Percentiles rank a stretch among this genome's conserved stretches.
Evolutionary conservation across 2,888 invertebrate genomes (phyloP).

Genomic region (Caenorhabditis doughertyi): DNA sequence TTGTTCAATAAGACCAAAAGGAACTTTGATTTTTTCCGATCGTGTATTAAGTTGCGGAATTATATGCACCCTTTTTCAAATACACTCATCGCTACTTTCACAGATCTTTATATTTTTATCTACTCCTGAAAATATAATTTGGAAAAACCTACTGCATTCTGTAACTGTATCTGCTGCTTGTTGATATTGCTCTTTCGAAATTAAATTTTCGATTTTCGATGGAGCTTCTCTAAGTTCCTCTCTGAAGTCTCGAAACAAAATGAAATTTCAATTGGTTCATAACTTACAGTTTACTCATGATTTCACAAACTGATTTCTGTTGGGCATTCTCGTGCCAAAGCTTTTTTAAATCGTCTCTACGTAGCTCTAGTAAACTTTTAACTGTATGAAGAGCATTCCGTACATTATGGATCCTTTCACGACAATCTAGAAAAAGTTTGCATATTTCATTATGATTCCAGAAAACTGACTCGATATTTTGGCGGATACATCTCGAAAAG

Average conservation of each 20-base stretch:
- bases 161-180: slow-evolving; percentile 62
- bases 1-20: too few relatives aligned
- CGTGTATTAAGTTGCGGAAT: too few relatives aligned
- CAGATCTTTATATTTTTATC: too few relatives aligned
- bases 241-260: slow-evolving; percentile 38
- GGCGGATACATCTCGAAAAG: slow-evolving; percentile 89
- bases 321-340: slow-evolving; percentile 97
- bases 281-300: slow-evolving; percentile 78
- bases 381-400: slow-evolving; percentile 91
- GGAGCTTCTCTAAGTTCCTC: slow-evolving; percentile 72
- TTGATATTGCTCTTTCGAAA: slow-evolving; percentile 54
- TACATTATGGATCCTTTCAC: slow-evolving; percentile 89
- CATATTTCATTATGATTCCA: neutral
- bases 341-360: slow-evolving; percentile 93
- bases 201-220: slow-evolving; percentile 60
- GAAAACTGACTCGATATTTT: slow-evolving; percentile 86
- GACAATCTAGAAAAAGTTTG: slow-evolving; percentile 85
- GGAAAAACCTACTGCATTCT: slow-evolving; percentile 37
- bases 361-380: slow-evolving; percentile 91
- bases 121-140: neutral
- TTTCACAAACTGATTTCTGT: slow-evolving; percentile 85
- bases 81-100: too few relatives aligned
- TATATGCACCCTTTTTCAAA: too few relatives aligned
- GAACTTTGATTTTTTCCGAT: too few relatives aligned
- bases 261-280: neutral